phyloP scores from a whole-genome alignment of 2,113 vertebrate species.

The Varanus salvator region DNA sequence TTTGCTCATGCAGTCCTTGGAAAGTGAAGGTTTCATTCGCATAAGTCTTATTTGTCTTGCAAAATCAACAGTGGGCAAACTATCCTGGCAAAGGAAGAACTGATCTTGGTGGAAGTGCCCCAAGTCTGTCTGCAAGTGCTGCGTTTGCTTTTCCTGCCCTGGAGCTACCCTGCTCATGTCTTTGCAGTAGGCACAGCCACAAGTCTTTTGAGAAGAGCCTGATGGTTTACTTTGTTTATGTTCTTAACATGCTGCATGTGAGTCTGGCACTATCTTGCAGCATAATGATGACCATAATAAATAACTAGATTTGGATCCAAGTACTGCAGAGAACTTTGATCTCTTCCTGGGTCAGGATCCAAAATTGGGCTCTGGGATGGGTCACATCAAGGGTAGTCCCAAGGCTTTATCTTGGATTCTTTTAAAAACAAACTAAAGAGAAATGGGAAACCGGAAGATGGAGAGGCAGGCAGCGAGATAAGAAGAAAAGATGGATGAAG shows the following conservation, averaged over 20 bases:
- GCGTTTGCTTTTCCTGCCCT: neutral
- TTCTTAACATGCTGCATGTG: neutral
- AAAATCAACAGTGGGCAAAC: neutral
- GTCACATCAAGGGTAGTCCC: neutral
- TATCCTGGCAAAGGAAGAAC: neutral
- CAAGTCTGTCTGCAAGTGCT: neutral
- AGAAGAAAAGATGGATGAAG: neutral
- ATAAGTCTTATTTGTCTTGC: neutral
- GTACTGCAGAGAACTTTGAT: neutral
- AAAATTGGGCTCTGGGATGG: neutral
- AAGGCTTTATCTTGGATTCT: neutral
- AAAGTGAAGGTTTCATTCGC: neutral
- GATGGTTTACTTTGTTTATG: neutral
- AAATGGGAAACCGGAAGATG: neutral
- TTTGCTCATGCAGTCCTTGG: neutral
- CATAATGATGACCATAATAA: neutral
- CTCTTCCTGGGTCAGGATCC: neutral
- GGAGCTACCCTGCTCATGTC: neutral
- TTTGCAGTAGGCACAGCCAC: neutral
- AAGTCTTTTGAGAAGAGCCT: neutral
- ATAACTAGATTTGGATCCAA: neutral
- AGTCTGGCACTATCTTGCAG: no score
- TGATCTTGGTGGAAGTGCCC: neutral
- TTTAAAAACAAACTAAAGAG: neutral
- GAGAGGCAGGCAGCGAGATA: neutral